Conservation (phyloP, 2,888 invertebrate genomes). For the Cosmopolites sordidus region DNA sequence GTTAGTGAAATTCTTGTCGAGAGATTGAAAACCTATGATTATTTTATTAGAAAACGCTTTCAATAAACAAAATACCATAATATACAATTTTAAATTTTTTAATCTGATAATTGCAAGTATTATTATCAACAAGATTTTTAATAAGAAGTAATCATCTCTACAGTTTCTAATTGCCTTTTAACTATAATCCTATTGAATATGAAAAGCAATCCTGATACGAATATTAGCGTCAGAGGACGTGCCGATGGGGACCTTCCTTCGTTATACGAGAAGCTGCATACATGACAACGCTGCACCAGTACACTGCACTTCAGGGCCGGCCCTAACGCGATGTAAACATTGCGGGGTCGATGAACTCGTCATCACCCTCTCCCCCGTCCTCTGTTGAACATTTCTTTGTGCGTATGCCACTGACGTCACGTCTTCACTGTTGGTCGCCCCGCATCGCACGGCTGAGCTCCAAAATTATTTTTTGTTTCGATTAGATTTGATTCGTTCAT, state of each 20-base stretch:
- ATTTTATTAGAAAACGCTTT: too few species aligned
- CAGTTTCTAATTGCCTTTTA: too few species aligned
- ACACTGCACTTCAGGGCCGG: slow-evolving; percentile 30
- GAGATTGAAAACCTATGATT: too few species aligned
- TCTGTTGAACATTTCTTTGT: slow-evolving; percentile 4
- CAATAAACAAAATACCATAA: too few species aligned
- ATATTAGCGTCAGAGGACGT: not conserved
- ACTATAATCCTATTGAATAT: too few species aligned
- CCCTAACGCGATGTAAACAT: slow-evolving; percentile 47
- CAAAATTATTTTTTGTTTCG: slow-evolving; percentile 5
- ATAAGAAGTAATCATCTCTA: too few species aligned
- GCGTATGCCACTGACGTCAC: not conserved
- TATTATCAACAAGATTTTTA: too few species aligned
- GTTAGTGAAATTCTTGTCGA: too few species aligned
- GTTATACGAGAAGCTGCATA: not conserved
- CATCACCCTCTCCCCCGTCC: slow-evolving; percentile 27
- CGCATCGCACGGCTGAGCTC: slow-evolving; percentile 4
- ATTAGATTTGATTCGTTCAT: too few species aligned
- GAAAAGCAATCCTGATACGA: too few species aligned
- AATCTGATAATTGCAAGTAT: too few species aligned
- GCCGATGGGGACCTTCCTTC: not conserved
- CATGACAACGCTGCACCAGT: slow-evolving; percentile 17
- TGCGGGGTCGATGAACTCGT: slow-evolving; percentile 43
- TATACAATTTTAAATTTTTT: too few species aligned
- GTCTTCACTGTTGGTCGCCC: not conserved